These are phyloP conservation scores for Drosophila bipectinata DNA, from an alignment of 1,140 invertebrate species.

Conservation along the genomic window DNA sequence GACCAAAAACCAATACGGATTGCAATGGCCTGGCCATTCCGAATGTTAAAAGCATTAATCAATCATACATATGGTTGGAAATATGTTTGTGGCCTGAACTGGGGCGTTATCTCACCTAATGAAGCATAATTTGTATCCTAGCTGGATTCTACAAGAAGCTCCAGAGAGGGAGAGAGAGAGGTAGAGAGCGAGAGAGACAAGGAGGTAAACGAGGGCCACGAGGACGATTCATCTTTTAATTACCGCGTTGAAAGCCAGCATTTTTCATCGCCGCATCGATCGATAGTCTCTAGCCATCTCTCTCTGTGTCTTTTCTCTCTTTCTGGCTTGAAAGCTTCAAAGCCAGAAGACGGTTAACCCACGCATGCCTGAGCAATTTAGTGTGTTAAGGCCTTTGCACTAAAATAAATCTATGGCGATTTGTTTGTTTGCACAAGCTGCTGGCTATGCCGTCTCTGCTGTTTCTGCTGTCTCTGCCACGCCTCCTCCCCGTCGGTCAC, in stretches of 20 bases:
- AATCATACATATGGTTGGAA: constrained; percentile 60
- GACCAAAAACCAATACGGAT: neutral
- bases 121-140: constrained; percentile 76
- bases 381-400: constrained; percentile 72
- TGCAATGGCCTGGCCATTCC: constrained; percentile 9
- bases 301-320: neutral
- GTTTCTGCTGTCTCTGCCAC: constrained; percentile 30
- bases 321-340: neutral
- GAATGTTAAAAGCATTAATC: constrained; percentile 70
- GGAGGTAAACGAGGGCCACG: constrained; percentile 14
- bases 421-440: constrained; percentile 80
- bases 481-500: neutral
- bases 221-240: constrained; percentile 84
- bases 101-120: constrained; percentile 82
- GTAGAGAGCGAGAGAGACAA: neutral
- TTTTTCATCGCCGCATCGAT: constrained; percentile 73
- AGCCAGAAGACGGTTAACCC: constrained; percentile 46
- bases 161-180: too few relatives aligned
- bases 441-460: constrained; percentile 31
- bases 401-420: constrained; percentile 79
- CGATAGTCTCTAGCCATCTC: neutral
- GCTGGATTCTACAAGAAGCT: too few relatives aligned
- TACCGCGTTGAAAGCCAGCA: constrained; percentile 81
- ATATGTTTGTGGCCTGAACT: constrained; percentile 60
- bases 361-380: constrained; percentile 74